These are phyloP conservation scores for Rhagonycha lutea DNA, from an alignment of 2,888 invertebrate species.

Conservation along the genomic window DNA sequence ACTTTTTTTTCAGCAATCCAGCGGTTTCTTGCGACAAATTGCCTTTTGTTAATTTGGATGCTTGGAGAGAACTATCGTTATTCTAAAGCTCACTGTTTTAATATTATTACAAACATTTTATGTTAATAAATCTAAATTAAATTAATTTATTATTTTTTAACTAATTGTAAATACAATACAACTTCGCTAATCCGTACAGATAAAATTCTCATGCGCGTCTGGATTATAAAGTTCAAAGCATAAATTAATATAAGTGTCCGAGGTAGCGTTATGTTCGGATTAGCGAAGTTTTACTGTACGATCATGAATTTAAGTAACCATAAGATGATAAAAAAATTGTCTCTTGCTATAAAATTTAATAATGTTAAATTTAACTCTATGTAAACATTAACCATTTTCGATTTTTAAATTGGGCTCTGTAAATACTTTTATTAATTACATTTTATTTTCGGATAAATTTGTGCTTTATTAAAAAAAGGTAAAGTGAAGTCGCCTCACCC, in stretches of 20 bases:
- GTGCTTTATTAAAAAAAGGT: no score
- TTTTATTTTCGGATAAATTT: not conserved
- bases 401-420: not conserved
- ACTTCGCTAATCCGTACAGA: no score
- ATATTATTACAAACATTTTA: not conserved
- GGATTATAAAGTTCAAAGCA: no score
- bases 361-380: not conserved
- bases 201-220: no score
- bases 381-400: not conserved
- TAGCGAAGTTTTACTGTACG: no score
- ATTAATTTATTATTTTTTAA: not conserved
- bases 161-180: no score
- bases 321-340: not conserved
- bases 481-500: no score
- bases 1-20: conserved; percentile 60
- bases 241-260: no score
- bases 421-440: not conserved
- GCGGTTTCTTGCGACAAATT: conserved; percentile 63
- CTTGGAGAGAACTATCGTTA: conserved; percentile 60
- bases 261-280: no score
- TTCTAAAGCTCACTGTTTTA: not conserved
- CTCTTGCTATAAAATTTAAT: not conserved
- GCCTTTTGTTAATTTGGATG: conserved; percentile 63
- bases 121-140: not conserved
- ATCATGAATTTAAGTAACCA: not conserved